These are phyloP conservation scores for Diplosoma virens DNA, from an alignment of 23 tunicate genomes.

Conservation along the genomic window DNA sequence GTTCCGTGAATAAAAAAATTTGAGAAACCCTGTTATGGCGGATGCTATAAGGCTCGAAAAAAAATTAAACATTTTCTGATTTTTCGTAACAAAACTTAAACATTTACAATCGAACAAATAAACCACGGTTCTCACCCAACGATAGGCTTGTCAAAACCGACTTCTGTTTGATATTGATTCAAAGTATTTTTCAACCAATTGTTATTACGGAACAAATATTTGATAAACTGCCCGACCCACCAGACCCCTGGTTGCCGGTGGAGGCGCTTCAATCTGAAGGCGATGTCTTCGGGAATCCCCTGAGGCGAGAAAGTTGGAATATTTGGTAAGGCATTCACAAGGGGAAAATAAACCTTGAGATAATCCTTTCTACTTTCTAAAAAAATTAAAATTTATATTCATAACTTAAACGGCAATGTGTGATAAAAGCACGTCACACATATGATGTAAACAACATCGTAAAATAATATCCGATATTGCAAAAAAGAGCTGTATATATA, in stretches of 20 bases:
- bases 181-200: slow-evolving; percentile 20
- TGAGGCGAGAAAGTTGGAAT: slow-evolving; percentile 15
- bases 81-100: too few species aligned
- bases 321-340: background rate
- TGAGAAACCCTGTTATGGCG: too few species aligned
- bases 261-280: slow-evolving; percentile 1
- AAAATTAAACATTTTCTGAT: too few species aligned
- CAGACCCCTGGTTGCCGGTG: slow-evolving; percentile 41
- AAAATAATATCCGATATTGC: too few species aligned
- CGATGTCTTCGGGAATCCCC: slow-evolving; percentile 29
- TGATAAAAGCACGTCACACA: too few species aligned
- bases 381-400: too few species aligned
- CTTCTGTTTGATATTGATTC: slow-evolving; percentile 1
- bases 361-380: background rate
- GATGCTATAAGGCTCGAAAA: too few species aligned
- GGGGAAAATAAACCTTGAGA: slow-evolving; percentile 24
- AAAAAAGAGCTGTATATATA: too few species aligned
- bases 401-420: too few species aligned
- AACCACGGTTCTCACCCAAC: slow-evolving; percentile 55
- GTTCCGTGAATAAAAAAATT: too few species aligned
- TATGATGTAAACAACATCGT: too few species aligned
- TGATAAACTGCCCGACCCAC: slow-evolving; percentile 47
- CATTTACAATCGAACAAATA: too few species aligned
- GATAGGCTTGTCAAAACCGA: slow-evolving; percentile 40
- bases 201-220: slow-evolving; percentile 27